A percentile compares a stretch with the other conserved stretches of the same genome.
These are phyloP conservation scores for Strigamia transsilvanica DNA, from an alignment of 2,888 invertebrate species.

Conservation along the genomic window DNA sequence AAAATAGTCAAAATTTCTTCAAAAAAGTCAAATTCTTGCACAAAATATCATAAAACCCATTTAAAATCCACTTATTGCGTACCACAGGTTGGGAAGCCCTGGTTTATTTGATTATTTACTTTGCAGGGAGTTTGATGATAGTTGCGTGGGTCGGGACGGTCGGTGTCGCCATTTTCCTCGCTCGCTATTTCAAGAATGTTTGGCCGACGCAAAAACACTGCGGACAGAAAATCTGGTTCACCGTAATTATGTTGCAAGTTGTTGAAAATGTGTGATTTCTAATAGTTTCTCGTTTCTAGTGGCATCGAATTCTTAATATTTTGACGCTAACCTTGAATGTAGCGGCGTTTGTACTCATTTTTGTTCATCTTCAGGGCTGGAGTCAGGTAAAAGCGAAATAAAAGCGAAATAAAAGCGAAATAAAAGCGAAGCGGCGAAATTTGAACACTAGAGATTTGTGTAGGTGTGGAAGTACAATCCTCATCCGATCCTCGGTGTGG, in stretches of 20 bases:
- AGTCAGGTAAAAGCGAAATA: slow-evolving; percentile 14
- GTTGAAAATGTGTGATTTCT: not conserved
- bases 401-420: no score
- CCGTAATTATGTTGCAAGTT: slow-evolving; percentile 71
- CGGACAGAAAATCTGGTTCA: slow-evolving; percentile 93
- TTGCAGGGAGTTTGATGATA: slow-evolving; percentile 74
- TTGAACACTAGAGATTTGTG: no score
- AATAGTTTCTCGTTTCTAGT: slow-evolving; percentile 68
- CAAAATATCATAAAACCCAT: no score
- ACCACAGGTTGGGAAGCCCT: no score
- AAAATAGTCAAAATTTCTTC: no score
- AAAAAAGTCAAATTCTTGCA: no score
- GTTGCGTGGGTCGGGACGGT: slow-evolving; percentile 89
- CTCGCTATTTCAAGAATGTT: slow-evolving; percentile 87
- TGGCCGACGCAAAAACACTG: slow-evolving; percentile 83
- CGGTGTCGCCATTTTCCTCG: slow-evolving; percentile 83
- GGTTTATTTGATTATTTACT: not conserved
- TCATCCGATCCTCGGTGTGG: slow-evolving; percentile 82
- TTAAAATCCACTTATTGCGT: no score
- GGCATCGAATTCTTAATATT: slow-evolving; percentile 86
- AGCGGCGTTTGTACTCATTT: slow-evolving; percentile 80
- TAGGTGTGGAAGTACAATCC: slow-evolving; percentile 70
- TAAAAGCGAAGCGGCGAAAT: no score
- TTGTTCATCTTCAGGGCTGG: slow-evolving; percentile 70
- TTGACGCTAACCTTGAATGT: slow-evolving; percentile 81